phyloP scores from a whole-genome alignment of 2,888 invertebrate genomes.

The Protophormia terraenovae region DNA sequence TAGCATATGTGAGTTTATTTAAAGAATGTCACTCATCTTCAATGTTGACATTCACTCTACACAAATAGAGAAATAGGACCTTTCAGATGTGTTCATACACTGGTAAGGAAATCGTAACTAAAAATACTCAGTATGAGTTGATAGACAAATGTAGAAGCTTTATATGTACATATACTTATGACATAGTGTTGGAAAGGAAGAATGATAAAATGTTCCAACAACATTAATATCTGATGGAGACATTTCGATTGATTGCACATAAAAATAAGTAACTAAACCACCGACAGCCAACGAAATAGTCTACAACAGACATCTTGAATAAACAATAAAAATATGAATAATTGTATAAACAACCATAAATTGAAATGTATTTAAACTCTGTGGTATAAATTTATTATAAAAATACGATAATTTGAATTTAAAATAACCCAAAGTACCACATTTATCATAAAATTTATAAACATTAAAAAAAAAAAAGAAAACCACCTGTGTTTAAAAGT shows the following conservation, averaged over 20 bases:
- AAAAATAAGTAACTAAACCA: neutral
- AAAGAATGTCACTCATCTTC: slow-evolving; percentile 34
- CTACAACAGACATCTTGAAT: slow-evolving; percentile 18
- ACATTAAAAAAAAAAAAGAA: neutral
- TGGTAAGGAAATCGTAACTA: neutral
- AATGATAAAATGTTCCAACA: slow-evolving; percentile 6
- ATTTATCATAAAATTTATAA: slow-evolving; percentile 34
- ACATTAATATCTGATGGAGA: slow-evolving; percentile 35
- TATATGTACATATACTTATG: neutral
- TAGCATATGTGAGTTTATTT: slow-evolving; percentile 36
- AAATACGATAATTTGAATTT: slow-evolving; percentile 35
- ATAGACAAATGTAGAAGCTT: slow-evolving; percentile 11
- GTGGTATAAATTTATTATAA: neutral
- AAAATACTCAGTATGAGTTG: neutral
- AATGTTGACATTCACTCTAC: slow-evolving; percentile 44
- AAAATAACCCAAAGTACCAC: neutral
- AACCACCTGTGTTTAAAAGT: slow-evolving; percentile 41
- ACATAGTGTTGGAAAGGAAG: neutral
- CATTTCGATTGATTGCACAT: slow-evolving; percentile 24
- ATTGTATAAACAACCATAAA: slow-evolving; percentile 26
- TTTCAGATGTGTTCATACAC: neutral
- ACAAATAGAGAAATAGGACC: slow-evolving; percentile 8
- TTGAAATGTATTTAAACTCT: slow-evolving; percentile 7
- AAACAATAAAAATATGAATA: slow-evolving; percentile 31
- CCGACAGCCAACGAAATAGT: neutral